Evolutionary conservation across 2,113 vertebrate genomes (phyloP), one percentile per base, ranked within the genome.

Genomic region (Pangasianodon gigas): DNA sequence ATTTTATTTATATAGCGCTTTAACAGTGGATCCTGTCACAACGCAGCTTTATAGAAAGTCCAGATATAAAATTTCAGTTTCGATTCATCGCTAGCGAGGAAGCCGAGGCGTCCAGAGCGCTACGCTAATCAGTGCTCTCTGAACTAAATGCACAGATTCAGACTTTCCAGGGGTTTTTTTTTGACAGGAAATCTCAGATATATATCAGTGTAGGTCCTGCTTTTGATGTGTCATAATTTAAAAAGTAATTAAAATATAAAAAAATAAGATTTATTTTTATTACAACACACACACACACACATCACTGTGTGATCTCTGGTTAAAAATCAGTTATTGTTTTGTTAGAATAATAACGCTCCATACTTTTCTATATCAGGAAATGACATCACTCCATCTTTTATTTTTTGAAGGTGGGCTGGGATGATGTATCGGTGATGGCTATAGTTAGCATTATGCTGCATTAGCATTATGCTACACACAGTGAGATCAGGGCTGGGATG

Each of bases 371-470:
- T 52, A 81, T 81, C 5, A n/a, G 48, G 48, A 52, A 52, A 81
- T 81, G 77, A 81, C 48, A 81, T 52, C 5, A 52, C 48, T 52
- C 26, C 37, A 44, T 19, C 41, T 26, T 51, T 52, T 52, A 10
- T 80, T n/a, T 24, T 26, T 32, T 52, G 13, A 18, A 52, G 6
- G 24, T 26, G 24, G 5, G 48, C 77, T 81, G 48, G 13, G 48
- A 14, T n/a, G 48, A n/a, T n/a, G 29, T 52, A n/a, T 18, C 2
- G 0, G 24, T 51, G 14, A n/a, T 81, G 44, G 26, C 26, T 26
- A 48, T 79, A 48, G 14, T 48, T 80, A 80, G 77, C 46, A 51
- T 80, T 80, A 80, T 80, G 77, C 77, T 80, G 29, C 46, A 75
- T 21, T 74, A 74, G 37, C 37, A 74, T 74, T 74, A 74, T 74